These are phyloP conservation scores for Symphodus melops DNA, from an alignment of 2,113 vertebrate genomes.

Conservation along the genomic window DNA sequence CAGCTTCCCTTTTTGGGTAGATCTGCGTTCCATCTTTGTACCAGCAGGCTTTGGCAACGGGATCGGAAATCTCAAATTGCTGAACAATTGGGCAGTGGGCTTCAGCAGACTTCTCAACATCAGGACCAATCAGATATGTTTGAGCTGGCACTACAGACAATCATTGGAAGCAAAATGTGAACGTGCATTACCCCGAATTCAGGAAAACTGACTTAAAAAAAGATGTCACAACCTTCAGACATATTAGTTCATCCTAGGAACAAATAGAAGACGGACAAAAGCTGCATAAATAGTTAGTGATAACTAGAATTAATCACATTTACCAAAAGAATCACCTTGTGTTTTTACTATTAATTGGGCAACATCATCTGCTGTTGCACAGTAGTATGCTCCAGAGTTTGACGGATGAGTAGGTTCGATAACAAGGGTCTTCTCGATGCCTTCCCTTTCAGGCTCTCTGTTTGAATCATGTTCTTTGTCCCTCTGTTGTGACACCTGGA, in stretches of 20 bases:
- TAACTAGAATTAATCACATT: conserved; percentile 47
- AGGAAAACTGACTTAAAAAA: conserved; percentile 35
- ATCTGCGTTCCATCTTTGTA: conserved; percentile 81
- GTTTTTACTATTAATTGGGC: conserved; percentile 89
- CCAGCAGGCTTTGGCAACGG: conserved; percentile 80
- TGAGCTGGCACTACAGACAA: conserved; percentile 76
- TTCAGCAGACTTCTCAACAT: conserved; percentile 70
- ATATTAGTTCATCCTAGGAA: conserved; percentile 38
- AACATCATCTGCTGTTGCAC: conserved; percentile 89
- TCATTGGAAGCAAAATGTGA: conserved; percentile 67
- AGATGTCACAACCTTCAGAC: conserved; percentile 31
- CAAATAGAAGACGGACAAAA: conserved; percentile 42
- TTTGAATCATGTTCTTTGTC: conserved; percentile 84
- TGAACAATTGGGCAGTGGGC: conserved; percentile 70
- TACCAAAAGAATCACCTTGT: conserved; percentile 84
- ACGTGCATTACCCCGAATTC: conserved; percentile 30
- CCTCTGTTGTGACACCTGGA: conserved; percentile 85
- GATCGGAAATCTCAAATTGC: conserved; percentile 82
- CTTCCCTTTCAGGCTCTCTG: conserved; percentile 77
- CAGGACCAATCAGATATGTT: conserved; percentile 63
- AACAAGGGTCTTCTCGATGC: conserved; percentile 83
- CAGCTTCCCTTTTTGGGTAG: conserved; percentile 62
- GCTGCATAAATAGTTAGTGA: conserved; percentile 63
- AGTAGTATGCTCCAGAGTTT: conserved; percentile 89
- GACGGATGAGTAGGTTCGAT: conserved; percentile 85